Conservation (phyloP, 2,888 invertebrate genomes). For the Drosophila anomelani region DNA sequence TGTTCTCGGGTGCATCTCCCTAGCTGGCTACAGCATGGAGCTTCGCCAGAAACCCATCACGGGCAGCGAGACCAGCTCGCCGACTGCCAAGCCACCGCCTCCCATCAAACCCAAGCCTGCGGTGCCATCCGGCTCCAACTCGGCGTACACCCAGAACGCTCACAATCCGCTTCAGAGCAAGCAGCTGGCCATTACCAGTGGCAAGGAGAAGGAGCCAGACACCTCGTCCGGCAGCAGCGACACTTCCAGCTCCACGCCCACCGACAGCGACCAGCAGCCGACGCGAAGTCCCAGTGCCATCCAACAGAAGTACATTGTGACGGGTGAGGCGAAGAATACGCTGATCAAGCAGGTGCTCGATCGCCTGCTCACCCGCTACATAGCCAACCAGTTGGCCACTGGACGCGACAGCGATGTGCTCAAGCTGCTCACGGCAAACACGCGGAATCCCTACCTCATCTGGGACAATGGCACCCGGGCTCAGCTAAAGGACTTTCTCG, state of each 20-base stretch:
- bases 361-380: slow-evolving; percentile 93
- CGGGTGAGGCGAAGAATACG: slow-evolving; percentile 85
- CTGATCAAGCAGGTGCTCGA: slow-evolving; percentile 88
- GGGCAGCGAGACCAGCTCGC: slow-evolving; percentile 58
- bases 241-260: slow-evolving; percentile 69
- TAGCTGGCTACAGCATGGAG: slow-evolving; percentile 88
- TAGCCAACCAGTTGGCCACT: slow-evolving; percentile 91
- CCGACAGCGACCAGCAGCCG: slow-evolving; percentile 66
- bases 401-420: slow-evolving; percentile 92
- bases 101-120: slow-evolving; percentile 58
- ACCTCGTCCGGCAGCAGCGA: slow-evolving; percentile 81
- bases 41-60: slow-evolving; percentile 65
- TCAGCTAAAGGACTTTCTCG: slow-evolving; percentile 95
- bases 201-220: slow-evolving; percentile 54
- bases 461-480: slow-evolving; percentile 99
- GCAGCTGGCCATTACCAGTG: slow-evolving; percentile 78
- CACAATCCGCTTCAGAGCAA: slow-evolving; percentile 84
- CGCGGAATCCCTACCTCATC: slow-evolving; percentile 97
- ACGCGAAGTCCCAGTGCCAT: slow-evolving; percentile 43
- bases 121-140: slow-evolving; percentile 42
- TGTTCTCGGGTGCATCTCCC: slow-evolving; percentile 92
- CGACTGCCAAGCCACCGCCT: slow-evolving; percentile 52
- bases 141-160: slow-evolving; percentile 84
- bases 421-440: slow-evolving; percentile 97
- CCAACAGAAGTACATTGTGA: slow-evolving; percentile 77